Conservation (phyloP, 2,888 invertebrate genomes). For the Eremobia ochroleuca region DNA sequence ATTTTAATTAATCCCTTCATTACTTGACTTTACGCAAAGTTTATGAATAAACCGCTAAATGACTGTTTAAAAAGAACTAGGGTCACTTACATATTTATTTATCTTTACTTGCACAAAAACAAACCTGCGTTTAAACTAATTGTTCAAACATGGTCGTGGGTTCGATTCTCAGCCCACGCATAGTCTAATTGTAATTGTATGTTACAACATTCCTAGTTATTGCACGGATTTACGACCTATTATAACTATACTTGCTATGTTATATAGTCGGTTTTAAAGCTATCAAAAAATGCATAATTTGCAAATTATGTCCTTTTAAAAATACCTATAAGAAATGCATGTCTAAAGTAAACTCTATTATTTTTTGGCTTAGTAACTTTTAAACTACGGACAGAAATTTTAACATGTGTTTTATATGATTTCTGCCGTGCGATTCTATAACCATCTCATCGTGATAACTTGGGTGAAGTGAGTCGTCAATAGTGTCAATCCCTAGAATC, state of each 20-base stretch:
- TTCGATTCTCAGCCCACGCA: constrained; percentile 46
- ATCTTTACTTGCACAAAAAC: constrained; percentile 3
- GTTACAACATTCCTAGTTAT: constrained; percentile 41
- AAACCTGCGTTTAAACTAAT: constrained; percentile 14
- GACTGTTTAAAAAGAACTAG: background rate
- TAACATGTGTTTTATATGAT: background rate
- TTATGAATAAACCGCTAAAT: background rate
- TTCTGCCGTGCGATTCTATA: too few species aligned
- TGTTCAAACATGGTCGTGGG: constrained; percentile 37
- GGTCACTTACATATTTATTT: background rate
- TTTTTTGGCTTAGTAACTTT: background rate
- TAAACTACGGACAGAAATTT: background rate
- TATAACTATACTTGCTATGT: constrained; percentile 14
- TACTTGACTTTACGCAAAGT: background rate
- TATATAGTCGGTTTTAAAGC: background rate
- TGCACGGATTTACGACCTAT: constrained; percentile 24
- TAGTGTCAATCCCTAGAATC: too few species aligned
- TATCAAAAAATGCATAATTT: background rate
- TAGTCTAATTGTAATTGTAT: constrained; percentile 44
- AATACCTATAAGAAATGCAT: background rate
- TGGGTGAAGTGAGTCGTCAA: too few species aligned
- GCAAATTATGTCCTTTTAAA: too few species aligned
- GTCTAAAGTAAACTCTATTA: background rate
- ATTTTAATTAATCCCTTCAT: background rate
- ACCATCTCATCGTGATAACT: too few species aligned